A percentile compares a stretch with the other conserved stretches of the same genome.
Evolutionary conservation across 2,888 invertebrate species (phyloP).

Genomic region (Dolichomitus sp.): DNA sequence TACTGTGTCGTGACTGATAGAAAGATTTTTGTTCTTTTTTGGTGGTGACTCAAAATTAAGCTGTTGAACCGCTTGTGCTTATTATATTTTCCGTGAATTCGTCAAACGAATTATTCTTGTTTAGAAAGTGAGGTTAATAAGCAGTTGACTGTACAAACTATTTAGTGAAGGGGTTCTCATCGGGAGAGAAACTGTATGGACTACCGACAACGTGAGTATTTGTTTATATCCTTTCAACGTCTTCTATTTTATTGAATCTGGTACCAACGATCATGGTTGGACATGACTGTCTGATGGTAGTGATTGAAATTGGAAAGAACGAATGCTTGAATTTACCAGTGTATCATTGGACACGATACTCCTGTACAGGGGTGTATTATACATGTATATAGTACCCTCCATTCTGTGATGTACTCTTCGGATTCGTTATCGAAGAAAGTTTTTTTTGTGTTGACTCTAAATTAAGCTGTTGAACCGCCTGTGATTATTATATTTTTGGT

Average conservation of each 20-base stretch:
- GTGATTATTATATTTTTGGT: neutral
- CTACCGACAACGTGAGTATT: constrained; percentile 16
- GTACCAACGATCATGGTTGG: neutral
- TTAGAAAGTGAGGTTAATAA: neutral
- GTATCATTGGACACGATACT: neutral
- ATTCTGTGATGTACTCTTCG: constrained; percentile 48
- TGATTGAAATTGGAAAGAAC: constrained; percentile 39
- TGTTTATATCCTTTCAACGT: neutral
- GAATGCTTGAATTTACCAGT: constrained; percentile 33
- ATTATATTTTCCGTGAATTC: neutral
- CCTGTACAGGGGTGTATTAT: neutral
- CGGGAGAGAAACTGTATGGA: neutral
- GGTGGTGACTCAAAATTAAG: neutral
- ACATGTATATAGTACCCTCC: constrained; percentile 7
- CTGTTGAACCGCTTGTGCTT: neutral
- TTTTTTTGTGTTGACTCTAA: neutral
- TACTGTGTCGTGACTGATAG: neutral
- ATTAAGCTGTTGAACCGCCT: neutral
- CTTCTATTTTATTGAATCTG: neutral
- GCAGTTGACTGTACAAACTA: neutral
- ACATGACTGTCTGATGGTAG: constrained; percentile 3
- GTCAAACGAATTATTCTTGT: neutral
- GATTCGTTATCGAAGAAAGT: constrained; percentile 65
- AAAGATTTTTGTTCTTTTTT: neutral
- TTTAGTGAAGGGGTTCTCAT: neutral